Percentiles rank a stretch among this genome's conserved stretches.
Evolutionary conservation across 1,140 invertebrate species (phyloP).

Genomic region (Halyomorpha halys): DNA sequence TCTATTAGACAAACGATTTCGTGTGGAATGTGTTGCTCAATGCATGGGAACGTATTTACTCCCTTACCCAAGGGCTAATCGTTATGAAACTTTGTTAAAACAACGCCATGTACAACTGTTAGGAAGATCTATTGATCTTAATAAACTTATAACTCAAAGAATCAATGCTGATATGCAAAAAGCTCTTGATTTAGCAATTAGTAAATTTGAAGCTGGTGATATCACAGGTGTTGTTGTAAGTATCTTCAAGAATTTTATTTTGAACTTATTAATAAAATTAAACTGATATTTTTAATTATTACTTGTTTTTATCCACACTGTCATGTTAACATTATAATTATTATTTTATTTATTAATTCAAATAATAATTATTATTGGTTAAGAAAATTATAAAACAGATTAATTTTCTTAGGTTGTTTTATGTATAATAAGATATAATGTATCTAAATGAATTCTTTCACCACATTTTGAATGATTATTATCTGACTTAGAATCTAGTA

Average conservation of each 20-base stretch:
- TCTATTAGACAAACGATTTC: constrained; percentile 90
- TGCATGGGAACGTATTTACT: constrained; percentile 55
- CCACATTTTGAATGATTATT: too few relatives aligned
- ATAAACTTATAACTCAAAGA: constrained; percentile 89
- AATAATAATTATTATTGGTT: too few relatives aligned
- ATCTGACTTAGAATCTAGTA: too few relatives aligned
- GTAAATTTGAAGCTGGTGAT: constrained; percentile 91
- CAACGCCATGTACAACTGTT: constrained; percentile 94
- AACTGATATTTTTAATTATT: too few relatives aligned
- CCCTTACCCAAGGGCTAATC: constrained; percentile 75
- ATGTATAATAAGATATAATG: too few relatives aligned
- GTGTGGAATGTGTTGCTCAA: constrained; percentile 77
- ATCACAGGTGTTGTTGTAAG: constrained; percentile 93
- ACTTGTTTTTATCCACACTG: too few relatives aligned
- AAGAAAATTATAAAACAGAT: too few relatives aligned
- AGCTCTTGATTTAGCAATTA: constrained; percentile 88
- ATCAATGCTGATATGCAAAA: constrained; percentile 94
- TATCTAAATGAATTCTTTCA: too few relatives aligned
- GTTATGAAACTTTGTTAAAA: constrained; percentile 91
- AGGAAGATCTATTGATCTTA: constrained; percentile 92
- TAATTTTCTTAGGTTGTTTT: too few relatives aligned
- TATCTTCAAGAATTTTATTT: constrained; percentile 24
- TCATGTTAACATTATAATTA: too few relatives aligned
- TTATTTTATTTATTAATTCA: too few relatives aligned
- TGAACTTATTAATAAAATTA: too few relatives aligned